Conservation (phyloP, 2,113 vertebrate species). For the Eublepharis macularius region DNA sequence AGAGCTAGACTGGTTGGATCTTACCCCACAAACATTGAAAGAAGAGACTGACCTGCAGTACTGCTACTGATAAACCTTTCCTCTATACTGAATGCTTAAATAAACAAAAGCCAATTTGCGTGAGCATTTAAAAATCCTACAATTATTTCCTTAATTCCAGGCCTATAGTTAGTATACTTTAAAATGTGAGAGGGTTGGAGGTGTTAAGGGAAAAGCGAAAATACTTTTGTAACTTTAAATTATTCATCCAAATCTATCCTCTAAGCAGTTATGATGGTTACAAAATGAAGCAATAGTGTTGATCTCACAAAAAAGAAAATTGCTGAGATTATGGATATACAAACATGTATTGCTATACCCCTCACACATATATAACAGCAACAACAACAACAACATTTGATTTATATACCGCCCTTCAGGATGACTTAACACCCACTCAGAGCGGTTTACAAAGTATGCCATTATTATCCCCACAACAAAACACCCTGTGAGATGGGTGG, state of each 20-base stretch:
- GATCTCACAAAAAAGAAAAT: conserved; percentile 1
- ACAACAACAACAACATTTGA: no score
- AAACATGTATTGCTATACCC: neutral
- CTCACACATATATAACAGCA: neutral
- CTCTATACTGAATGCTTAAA: neutral
- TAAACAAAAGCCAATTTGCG: neutral
- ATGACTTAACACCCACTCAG: no score
- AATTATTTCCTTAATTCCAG: neutral
- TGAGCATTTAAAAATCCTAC: neutral
- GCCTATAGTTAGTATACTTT: neutral
- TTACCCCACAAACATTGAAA: neutral
- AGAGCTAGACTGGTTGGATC: neutral
- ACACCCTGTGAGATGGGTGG: no score
- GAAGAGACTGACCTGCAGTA: neutral
- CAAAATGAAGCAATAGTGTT: neutral
- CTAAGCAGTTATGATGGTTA: neutral
- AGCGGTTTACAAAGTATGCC: no score
- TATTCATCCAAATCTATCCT: neutral
- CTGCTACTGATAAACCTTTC: neutral
- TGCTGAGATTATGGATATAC: neutral
- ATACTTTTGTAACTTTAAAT: neutral
- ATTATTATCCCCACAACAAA: no score
- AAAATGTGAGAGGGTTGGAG: neutral
- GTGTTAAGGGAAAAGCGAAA: neutral
- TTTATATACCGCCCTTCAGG: no score